These are phyloP conservation scores for Menidia beryllina DNA, from an alignment of 2,113 vertebrate species.

Conservation along the genomic window DNA sequence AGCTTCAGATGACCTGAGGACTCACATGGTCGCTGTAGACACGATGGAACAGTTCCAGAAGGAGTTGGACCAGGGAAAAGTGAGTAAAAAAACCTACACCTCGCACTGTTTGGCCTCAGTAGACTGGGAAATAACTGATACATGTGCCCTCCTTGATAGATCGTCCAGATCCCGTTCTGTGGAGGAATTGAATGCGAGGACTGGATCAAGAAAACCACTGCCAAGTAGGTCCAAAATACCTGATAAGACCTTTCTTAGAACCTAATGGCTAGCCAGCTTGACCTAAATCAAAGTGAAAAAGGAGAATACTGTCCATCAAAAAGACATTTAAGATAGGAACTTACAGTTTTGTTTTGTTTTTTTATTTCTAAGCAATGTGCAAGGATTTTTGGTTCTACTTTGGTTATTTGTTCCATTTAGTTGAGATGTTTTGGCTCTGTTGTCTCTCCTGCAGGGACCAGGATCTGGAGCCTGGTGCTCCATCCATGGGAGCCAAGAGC, in stretches of 20 bases:
- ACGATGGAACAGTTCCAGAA: slow-evolving; percentile 95
- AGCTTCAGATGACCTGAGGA: slow-evolving; percentile 89
- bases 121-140: not conserved
- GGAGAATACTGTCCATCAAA: not conserved
- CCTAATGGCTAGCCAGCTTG: too few species aligned
- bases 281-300: too few species aligned
- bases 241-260: not conserved
- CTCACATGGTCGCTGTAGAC: slow-evolving; percentile 89
- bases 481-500: slow-evolving; percentile 98
- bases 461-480: slow-evolving; percentile 95
- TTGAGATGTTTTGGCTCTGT: not conserved
- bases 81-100: slow-evolving; percentile 64
- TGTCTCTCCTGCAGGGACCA: slow-evolving; percentile 86
- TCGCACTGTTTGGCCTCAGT: not conserved
- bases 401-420: not conserved
- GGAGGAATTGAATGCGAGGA: slow-evolving; percentile 94
- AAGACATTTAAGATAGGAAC: not conserved
- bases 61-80: slow-evolving; percentile 91
- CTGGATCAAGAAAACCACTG: slow-evolving; percentile 97
- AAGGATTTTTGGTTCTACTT: too few species aligned
- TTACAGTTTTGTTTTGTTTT: not conserved
- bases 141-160: slow-evolving; percentile 73
- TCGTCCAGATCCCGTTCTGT: slow-evolving; percentile 97
- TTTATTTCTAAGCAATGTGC: not conserved
- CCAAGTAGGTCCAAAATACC: slow-evolving; percentile 83